Evolutionary conservation across 2,797 vertebrate species (phyloP), one percentile per base, ranked within the genome.

Genomic region (Crocidura indochinensis): DNA sequence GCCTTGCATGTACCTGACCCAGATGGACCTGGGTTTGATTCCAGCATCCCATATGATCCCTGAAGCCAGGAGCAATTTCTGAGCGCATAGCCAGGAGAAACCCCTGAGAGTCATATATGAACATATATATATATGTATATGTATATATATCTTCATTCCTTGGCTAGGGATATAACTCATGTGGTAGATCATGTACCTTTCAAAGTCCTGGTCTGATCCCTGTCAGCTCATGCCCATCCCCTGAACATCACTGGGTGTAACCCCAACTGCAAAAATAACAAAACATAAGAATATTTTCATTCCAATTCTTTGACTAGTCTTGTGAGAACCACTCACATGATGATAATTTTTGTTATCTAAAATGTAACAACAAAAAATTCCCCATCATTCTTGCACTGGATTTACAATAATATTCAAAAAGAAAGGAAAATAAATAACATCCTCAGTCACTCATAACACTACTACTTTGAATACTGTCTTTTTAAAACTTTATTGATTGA

Each of bases 281-380:
- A 65, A 2, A 65, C 65, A 68, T 77, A 19, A 86, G 84, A 69
- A 67, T 73, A 8, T 27, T 0, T 67, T 85, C 53, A 79, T 60
- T 84, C 17, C 14, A 74, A 44, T 49, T 78, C 27, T 85, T 91
- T 83, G 27, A 69, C 69, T 74, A 44, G n/a, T 86, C 31, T 79
- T 84, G 4, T 77, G 26, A 17, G n/a, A 90, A 38, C 12, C 10
- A 75, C 27, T 12, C 51, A 71, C 53, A 53, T 86, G 86, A 24
- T 19, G 46, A 38, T 65, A 67, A 65, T 47, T 76, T 71, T 81
- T 87, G 51, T 56, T 60, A 31, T 88, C 86, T 90, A 26, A 73
- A 88, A 79, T n/a, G n/a, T n/a, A 80, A 83, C 53, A 91, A 49
- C 10, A 82, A 75, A 93, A 67, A 51, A 15, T 9, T n/a, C 44